Percentiles rank a stretch among this genome's conserved stretches.
Evolutionary conservation across 2,797 vertebrate species (phyloP).

Genomic region (Alcedo quadribrachys): DNA sequence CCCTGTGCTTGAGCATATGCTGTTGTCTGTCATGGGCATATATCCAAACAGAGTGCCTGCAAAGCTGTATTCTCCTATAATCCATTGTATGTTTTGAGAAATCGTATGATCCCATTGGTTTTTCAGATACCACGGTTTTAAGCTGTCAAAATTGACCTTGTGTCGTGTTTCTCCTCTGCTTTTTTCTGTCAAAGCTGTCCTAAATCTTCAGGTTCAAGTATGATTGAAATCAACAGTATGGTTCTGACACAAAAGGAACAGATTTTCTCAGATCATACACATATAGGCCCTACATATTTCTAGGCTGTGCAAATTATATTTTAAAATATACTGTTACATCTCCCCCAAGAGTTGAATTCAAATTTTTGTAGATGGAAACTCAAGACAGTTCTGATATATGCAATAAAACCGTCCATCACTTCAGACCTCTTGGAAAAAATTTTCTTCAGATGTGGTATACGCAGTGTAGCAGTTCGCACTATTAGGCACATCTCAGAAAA

Average conservation of each 20-base stretch:
- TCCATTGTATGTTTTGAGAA: conserved; percentile 54
- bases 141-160: conserved; percentile 19
- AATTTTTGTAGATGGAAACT: neutral
- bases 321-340: neutral
- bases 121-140: conserved; percentile 25
- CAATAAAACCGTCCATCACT: neutral
- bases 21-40: conserved; percentile 60
- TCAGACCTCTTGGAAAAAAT: neutral
- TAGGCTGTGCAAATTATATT: neutral
- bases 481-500: neutral
- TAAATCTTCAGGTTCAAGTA: conserved; percentile 38
- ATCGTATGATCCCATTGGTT: conserved; percentile 14
- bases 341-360: neutral
- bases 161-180: conserved; percentile 18
- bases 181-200: neutral
- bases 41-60: conserved; percentile 56
- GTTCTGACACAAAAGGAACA: conserved; percentile 1
- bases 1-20: conserved; percentile 60
- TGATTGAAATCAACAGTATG: conserved; percentile 33
- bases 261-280: neutral
- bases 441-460: neutral
- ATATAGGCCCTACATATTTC: neutral
- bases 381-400: neutral
- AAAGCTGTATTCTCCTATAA: conserved; percentile 56
- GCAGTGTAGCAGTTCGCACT: neutral